Percentiles rank a stretch among this genome's conserved stretches.
Conservation (phyloP, 1,140 invertebrate species). For the Pseudomyrmex cubaensis region DNA sequence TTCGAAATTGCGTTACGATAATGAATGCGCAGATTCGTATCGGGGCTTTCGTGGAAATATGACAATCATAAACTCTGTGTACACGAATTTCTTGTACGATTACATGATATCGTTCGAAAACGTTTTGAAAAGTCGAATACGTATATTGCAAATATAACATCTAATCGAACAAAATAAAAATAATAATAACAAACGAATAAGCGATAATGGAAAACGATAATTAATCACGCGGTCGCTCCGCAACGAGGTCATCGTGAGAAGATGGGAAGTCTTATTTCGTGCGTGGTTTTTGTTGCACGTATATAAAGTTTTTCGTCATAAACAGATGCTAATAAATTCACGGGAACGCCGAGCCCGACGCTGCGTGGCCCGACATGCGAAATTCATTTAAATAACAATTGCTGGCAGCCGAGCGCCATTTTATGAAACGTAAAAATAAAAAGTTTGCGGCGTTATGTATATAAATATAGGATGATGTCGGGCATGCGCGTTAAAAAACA, state of each 20-base stretch:
- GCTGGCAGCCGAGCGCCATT: constrained; percentile 15
- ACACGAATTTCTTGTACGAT: background rate
- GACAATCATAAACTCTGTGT: background rate
- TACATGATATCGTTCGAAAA: background rate
- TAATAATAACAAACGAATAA: too few relatives aligned
- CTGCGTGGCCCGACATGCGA: constrained; percentile 52
- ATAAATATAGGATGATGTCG: constrained; percentile 35
- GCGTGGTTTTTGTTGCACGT: constrained; percentile 5
- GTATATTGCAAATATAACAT: background rate
- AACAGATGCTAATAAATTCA: constrained; percentile 68
- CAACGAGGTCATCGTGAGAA: constrained; percentile 1
- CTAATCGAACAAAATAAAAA: background rate
- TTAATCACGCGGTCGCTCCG: background rate
- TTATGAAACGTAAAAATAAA: constrained; percentile 59
- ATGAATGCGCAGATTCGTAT: constrained; percentile 33
- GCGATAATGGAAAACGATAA: background rate
- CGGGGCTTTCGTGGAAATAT: background rate
- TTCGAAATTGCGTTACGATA: constrained; percentile 29
- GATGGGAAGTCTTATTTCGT: constrained; percentile 19
- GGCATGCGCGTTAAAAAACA: constrained; percentile 39
- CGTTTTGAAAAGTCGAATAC: background rate
- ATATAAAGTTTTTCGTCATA: constrained; percentile 27
- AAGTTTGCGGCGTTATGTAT: background rate
- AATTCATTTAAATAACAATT: constrained; percentile 71
- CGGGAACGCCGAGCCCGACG: constrained; percentile 2